Evolutionary conservation across 2,888 invertebrate genomes (phyloP).

Genomic region (Platycheirus rosarum): DNA sequence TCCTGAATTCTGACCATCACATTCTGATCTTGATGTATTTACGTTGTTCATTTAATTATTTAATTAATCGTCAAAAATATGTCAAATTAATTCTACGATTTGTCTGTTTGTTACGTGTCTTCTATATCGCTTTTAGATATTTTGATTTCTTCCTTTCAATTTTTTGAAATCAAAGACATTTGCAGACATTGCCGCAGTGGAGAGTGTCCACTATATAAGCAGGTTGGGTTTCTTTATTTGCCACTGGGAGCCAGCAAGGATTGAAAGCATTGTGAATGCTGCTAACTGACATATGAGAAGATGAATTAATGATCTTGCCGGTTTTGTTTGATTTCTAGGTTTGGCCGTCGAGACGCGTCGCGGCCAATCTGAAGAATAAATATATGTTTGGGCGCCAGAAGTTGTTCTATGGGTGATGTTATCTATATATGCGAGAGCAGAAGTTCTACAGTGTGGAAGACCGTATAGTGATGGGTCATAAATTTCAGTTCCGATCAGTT

Average conservation of each 20-base stretch:
- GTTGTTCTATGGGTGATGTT: slow-evolving; percentile 38
- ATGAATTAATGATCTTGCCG: slow-evolving; percentile 73
- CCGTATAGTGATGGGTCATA: slow-evolving; percentile 44
- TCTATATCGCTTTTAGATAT: slow-evolving; percentile 62
- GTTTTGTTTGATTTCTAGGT: slow-evolving; percentile 73
- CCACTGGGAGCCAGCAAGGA: slow-evolving; percentile 28
- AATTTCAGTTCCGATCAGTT: slow-evolving; percentile 55
- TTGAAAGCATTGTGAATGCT: slow-evolving; percentile 60
- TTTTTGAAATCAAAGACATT: slow-evolving; percentile 65
- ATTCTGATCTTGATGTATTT: slow-evolving; percentile 61
- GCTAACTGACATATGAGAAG: slow-evolving; percentile 68
- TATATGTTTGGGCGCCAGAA: slow-evolving; percentile 46
- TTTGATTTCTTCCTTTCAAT: slow-evolving; percentile 52
- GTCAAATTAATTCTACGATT: slow-evolving; percentile 74
- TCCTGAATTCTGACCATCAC: slow-evolving; percentile 1
- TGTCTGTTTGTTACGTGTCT: slow-evolving; percentile 70
- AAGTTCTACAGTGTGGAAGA: slow-evolving; percentile 26
- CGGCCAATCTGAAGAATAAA: slow-evolving; percentile 41
- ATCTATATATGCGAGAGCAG: slow-evolving; percentile 28
- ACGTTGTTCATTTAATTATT: slow-evolving; percentile 72
- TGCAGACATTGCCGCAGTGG: slow-evolving; percentile 63
- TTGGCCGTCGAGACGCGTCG: slow-evolving; percentile 44
- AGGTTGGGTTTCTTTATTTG: slow-evolving; percentile 4
- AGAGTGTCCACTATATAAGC: slow-evolving; percentile 6
- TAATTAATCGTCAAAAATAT: slow-evolving; percentile 74